Conservation (phyloP, 2,888 invertebrate genomes). For the Drosophila acutilabella region DNA sequence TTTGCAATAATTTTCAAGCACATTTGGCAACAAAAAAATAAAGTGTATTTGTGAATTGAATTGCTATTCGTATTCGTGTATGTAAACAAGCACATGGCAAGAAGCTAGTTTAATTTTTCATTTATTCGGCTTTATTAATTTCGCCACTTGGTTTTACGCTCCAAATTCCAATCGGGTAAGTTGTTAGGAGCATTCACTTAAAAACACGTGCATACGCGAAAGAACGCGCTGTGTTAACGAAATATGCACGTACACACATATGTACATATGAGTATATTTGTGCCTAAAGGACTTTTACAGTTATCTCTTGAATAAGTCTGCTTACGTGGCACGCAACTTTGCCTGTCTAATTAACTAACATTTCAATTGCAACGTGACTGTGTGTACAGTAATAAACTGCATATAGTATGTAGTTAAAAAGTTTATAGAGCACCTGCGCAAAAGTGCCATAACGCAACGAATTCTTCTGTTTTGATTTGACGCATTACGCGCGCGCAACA, state of each 20-base stretch:
- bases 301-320: neutral
- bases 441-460: neutral
- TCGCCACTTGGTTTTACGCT: neutral
- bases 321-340: neutral
- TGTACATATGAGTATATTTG: neutral
- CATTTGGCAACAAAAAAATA: neutral
- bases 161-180: neutral
- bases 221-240: no score
- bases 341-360: conserved; percentile 1
- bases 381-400: neutral
- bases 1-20: neutral
- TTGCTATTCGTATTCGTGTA: no score
- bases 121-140: neutral
- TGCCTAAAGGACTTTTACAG: neutral
- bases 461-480: neutral
- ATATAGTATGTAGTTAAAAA: neutral
- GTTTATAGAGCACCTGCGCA: neutral
- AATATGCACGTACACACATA: no score
- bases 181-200: neutral
- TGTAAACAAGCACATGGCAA: neutral
- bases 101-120: neutral
- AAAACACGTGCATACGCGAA: neutral
- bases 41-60: no score
- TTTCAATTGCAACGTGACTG: neutral
- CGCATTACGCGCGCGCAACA: conserved; percentile 20